phyloP scores from a whole-genome alignment of 2,888 invertebrate species.

The Alsophila aescularia region DNA sequence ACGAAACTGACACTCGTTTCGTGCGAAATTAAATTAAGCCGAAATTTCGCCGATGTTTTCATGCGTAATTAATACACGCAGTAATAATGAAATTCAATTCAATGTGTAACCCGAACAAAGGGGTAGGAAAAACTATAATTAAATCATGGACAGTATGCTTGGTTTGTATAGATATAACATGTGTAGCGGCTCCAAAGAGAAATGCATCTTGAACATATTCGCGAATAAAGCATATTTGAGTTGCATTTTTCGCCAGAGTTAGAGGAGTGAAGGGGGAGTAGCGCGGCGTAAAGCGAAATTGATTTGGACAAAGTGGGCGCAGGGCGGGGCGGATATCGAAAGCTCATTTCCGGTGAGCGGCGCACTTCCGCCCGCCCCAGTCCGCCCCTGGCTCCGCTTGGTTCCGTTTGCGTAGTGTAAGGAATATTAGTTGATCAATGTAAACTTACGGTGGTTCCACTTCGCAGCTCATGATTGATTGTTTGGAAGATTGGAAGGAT shows the following conservation, averaged over 20 bases:
- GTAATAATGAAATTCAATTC: slow-evolving; percentile 30
- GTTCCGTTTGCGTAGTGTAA: slow-evolving; percentile 36
- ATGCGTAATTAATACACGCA: slow-evolving; percentile 26
- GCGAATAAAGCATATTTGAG: slow-evolving; percentile 39
- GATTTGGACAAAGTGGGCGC: slow-evolving; percentile 72
- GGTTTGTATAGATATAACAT: too few relatives aligned
- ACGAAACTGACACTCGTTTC: slow-evolving; percentile 26
- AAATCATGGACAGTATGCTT: slow-evolving; percentile 20
- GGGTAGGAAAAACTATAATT: slow-evolving; percentile 33
- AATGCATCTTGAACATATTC: too few relatives aligned
- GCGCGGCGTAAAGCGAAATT: slow-evolving; percentile 63
- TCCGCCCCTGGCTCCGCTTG: slow-evolving; percentile 34
- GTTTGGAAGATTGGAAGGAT: slow-evolving; percentile 2
- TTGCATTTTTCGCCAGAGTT: slow-evolving; percentile 46
- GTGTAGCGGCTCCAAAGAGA: too few relatives aligned
- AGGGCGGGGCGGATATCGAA: slow-evolving; percentile 66
- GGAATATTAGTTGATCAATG: slow-evolving; percentile 21
- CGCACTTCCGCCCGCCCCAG: slow-evolving; percentile 48
- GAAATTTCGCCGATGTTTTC: slow-evolving; percentile 28
- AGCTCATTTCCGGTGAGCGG: slow-evolving; percentile 71
- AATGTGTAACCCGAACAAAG: slow-evolving; percentile 16
- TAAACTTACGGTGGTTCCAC: slow-evolving; percentile 9
- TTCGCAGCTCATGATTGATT: slow-evolving; percentile 10
- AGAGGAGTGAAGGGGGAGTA: slow-evolving; percentile 29
- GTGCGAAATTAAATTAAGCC: slow-evolving; percentile 29